Evolutionary conservation across 2,797 vertebrate species (phyloP).

Genomic region (Spondyliosoma cantharus): DNA sequence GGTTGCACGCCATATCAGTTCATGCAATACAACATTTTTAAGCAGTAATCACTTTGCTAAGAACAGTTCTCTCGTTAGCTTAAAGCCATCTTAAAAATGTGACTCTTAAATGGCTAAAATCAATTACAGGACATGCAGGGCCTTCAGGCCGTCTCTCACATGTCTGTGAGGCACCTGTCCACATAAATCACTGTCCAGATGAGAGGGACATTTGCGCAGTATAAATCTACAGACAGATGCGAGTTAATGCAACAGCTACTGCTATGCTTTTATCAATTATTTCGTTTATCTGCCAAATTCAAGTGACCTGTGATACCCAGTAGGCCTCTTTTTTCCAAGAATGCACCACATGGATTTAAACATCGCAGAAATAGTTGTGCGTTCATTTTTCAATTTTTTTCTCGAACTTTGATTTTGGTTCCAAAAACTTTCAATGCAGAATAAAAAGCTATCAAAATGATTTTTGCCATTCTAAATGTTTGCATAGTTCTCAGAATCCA

Average conservation of each 20-base stretch:
- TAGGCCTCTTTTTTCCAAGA: not conserved
- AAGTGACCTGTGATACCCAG: not conserved
- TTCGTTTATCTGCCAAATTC: slow-evolving; percentile 1
- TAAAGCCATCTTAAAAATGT: not conserved
- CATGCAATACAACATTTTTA: not conserved
- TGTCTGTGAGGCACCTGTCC: slow-evolving; percentile 45
- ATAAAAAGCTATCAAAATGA: not conserved
- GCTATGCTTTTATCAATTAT: not conserved
- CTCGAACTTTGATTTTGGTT: slow-evolving; percentile 1
- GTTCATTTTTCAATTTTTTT: slow-evolving; percentile 21
- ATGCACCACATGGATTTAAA: slow-evolving; percentile 21
- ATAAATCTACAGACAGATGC: not conserved
- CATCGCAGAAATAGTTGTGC: slow-evolving; percentile 1
- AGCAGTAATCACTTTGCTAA: not conserved
- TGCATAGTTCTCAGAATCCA: slow-evolving; percentile 15
- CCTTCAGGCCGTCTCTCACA: slow-evolving; percentile 22
- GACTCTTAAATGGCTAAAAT: slow-evolving; percentile 19
- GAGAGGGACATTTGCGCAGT: slow-evolving; percentile 13
- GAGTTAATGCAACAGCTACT: slow-evolving; percentile 3
- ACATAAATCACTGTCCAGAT: slow-evolving; percentile 40
- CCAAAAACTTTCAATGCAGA: not conserved
- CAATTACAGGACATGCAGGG: not conserved
- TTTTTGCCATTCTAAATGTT: slow-evolving; percentile 26
- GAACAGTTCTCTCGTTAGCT: not conserved
- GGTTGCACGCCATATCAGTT: not conserved